Evolutionary conservation across 2,797 vertebrate genomes (phyloP).

Genomic region (Diceros bicornis): DNA sequence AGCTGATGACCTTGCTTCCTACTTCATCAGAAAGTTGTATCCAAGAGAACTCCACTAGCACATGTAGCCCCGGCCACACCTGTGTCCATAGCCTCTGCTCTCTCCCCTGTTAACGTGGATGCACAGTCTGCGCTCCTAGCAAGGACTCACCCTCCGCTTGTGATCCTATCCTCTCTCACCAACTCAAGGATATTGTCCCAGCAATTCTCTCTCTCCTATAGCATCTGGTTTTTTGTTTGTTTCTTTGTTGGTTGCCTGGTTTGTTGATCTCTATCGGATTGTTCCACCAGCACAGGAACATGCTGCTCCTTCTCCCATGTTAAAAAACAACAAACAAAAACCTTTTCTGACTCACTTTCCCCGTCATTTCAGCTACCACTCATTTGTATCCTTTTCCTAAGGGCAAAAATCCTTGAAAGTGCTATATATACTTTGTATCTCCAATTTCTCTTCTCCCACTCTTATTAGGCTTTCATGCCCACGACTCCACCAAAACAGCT

Average conservation of each 20-base stretch:
- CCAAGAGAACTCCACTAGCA: background rate
- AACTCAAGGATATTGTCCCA: background rate
- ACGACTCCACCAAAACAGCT: background rate
- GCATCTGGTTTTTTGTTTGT: background rate
- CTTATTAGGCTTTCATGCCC: background rate
- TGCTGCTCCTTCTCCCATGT: background rate
- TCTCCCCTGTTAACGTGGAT: background rate
- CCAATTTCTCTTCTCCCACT: background rate
- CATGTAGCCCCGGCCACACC: background rate
- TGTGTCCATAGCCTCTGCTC: background rate
- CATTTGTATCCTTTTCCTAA: background rate
- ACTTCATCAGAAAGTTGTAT: slow-evolving; percentile 3
- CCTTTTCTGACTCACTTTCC: background rate
- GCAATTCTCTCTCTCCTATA: background rate
- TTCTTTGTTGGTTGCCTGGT: slow-evolving; percentile 44
- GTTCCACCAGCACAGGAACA: background rate
- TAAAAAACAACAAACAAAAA: slow-evolving; percentile 25
- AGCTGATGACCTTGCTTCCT: slow-evolving; percentile 11
- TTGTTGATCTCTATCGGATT: background rate
- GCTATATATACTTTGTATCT: background rate
- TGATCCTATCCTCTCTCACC: background rate
- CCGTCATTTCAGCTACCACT: background rate
- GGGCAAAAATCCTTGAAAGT: background rate
- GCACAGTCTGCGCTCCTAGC: background rate
- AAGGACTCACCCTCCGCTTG: background rate